These are phyloP conservation scores for Synanthedon formicaeformis DNA, from an alignment of 2,888 invertebrate genomes.

Conservation along the genomic window DNA sequence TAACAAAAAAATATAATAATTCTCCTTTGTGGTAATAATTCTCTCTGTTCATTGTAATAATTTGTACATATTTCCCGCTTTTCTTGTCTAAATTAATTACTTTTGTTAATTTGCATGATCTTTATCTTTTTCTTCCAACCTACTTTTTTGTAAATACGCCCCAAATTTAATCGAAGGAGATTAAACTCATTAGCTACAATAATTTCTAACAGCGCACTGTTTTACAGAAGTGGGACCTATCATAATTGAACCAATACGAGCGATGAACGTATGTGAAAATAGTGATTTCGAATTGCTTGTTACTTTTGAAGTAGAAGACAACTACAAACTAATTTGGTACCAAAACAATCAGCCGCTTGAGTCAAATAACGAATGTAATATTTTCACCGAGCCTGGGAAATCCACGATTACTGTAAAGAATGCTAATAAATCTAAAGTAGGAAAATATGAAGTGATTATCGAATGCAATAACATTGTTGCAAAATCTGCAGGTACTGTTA, in stretches of 20 bases:
- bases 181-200: conserved; percentile 22
- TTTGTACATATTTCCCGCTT: too few species aligned
- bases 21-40: too few species aligned
- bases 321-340: conserved; percentile 85
- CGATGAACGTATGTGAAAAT: conserved; percentile 77
- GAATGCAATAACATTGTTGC: conserved; percentile 82
- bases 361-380: conserved; percentile 71
- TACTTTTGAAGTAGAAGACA: conserved; percentile 78
- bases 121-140: too few species aligned
- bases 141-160: neutral
- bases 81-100: too few species aligned
- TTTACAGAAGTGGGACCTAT: conserved; percentile 66
- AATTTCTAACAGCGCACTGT: conserved; percentile 19
- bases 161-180: conserved; percentile 25
- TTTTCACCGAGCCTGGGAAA: conserved; percentile 71
- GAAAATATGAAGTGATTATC: conserved; percentile 90
- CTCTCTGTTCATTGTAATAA: too few species aligned
- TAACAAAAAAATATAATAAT: too few species aligned
- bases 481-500: conserved; percentile 85
- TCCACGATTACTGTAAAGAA: conserved; percentile 76
- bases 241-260: conserved; percentile 83
- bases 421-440: conserved; percentile 79
- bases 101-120: too few species aligned
- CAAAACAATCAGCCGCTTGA: conserved; percentile 84
- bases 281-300: conserved; percentile 78